These are phyloP conservation scores for Melospiza georgiana DNA, from an alignment of 2,113 vertebrate genomes.

Conservation along the genomic window DNA sequence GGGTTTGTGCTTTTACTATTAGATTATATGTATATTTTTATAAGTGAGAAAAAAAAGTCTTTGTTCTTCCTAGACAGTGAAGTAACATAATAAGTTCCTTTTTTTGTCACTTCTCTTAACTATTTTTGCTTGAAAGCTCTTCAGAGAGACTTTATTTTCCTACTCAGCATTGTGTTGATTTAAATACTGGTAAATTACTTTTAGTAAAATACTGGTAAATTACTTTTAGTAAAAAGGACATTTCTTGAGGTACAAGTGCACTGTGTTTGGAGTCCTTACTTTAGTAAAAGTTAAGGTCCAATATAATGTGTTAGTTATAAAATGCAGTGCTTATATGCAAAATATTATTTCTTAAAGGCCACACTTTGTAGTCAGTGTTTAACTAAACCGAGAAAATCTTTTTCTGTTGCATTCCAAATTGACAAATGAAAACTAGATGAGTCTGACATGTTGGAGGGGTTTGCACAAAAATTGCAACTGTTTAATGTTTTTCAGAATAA, in stretches of 20 bases:
- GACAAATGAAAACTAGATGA: background rate
- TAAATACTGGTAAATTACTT: background rate
- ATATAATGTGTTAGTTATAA: background rate
- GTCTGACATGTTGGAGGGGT: background rate
- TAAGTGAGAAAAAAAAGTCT: background rate
- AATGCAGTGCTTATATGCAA: background rate
- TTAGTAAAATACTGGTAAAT: background rate
- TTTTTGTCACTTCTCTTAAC: background rate
- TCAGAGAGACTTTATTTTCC: background rate
- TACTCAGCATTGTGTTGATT: fast-evolving
- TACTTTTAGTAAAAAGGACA: background rate
- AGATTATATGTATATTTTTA: background rate
- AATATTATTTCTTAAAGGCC: background rate
- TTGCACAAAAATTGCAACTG: background rate
- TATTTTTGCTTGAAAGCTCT: background rate
- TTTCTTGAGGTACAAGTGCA: background rate
- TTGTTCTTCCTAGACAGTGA: background rate
- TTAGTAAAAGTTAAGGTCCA: background rate
- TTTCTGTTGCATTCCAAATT: background rate
- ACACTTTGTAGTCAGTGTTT: background rate
- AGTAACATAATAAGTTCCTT: background rate
- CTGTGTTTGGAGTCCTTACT: background rate
- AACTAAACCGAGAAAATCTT: background rate
- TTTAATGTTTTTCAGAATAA: background rate
- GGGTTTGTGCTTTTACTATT: background rate